A percentile compares a stretch with the other conserved stretches of the same genome.
These are phyloP conservation scores for Netelia inedita DNA, from an alignment of 2,888 invertebrate genomes.

Conservation along the genomic window DNA sequence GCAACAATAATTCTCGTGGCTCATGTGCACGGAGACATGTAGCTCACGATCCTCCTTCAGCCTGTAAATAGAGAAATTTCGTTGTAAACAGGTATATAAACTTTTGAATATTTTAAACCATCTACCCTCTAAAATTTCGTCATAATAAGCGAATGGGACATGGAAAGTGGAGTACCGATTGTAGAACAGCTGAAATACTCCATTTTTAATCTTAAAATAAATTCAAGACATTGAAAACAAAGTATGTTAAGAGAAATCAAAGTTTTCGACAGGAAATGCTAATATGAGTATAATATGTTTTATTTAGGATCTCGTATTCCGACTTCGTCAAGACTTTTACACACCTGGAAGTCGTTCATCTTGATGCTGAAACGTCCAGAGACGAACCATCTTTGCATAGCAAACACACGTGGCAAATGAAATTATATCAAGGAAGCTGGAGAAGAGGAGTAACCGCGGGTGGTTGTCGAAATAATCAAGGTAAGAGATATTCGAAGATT, in stretches of 20 bases:
- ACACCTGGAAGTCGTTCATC: constrained; percentile 93
- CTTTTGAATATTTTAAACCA: background rate
- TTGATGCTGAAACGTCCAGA: constrained; percentile 94
- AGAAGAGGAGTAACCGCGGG: constrained; percentile 95
- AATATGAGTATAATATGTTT: constrained; percentile 23
- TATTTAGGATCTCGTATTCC: constrained; percentile 91
- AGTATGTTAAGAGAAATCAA: background rate
- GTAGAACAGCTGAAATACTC: background rate
- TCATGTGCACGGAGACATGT: background rate
- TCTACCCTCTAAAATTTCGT: background rate
- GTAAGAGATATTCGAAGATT: constrained; percentile 82
- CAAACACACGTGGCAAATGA: constrained; percentile 95
- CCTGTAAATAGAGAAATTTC: background rate
- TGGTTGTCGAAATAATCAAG: constrained; percentile 94
- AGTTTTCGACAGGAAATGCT: background rate
- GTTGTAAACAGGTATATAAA: background rate
- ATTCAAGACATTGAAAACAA: too few relatives aligned
- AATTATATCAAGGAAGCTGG: constrained; percentile 95
- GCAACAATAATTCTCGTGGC: background rate
- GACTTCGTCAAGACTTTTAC: constrained; percentile 94
- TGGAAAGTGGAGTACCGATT: background rate
- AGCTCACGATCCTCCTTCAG: background rate
- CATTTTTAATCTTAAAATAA: background rate
- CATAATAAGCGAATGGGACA: background rate
- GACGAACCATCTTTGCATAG: constrained; percentile 93